These are phyloP conservation scores for Tupiocoris notatus DNA, from an alignment of 2,888 invertebrate genomes.

Conservation along the genomic window DNA sequence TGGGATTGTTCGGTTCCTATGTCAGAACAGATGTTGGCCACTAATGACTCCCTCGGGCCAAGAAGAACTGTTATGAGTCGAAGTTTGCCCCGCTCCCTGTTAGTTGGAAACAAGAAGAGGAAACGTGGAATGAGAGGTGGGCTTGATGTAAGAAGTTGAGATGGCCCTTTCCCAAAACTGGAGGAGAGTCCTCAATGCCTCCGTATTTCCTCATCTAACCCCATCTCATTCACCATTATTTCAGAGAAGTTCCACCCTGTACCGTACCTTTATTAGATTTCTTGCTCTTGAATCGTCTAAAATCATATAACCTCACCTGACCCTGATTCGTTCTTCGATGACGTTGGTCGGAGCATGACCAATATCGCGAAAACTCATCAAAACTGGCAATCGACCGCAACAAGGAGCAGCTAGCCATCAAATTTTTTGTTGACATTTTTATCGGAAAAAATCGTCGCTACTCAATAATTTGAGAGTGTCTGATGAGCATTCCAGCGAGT, in stretches of 20 bases:
- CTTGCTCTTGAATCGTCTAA: slow-evolving; percentile 11
- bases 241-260: not conserved
- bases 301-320: not conserved
- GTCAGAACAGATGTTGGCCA: slow-evolving; percentile 34
- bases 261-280: slow-evolving; percentile 31
- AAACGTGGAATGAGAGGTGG: slow-evolving; percentile 14
- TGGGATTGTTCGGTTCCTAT: slow-evolving; percentile 22
- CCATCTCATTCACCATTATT: not conserved
- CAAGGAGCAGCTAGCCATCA: too few species aligned
- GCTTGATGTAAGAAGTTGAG: slow-evolving; percentile 36
- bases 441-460: too few species aligned
- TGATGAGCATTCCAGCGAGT: too few species aligned
- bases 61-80: slow-evolving; percentile 39
- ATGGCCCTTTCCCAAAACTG: slow-evolving; percentile 12
- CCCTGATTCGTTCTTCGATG: not conserved
- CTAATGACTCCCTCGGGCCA: slow-evolving; percentile 33
- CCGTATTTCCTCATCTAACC: not conserved
- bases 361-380: not conserved
- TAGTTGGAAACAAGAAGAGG: not conserved
- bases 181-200: not conserved
- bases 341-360: not conserved
- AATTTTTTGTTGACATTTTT: too few species aligned
- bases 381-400: too few species aligned
- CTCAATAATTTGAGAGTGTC: too few species aligned
- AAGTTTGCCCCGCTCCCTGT: slow-evolving; percentile 13